These are phyloP conservation scores for Hafferia zeledoni DNA, from an alignment of 2,797 vertebrate genomes.

Conservation along the genomic window DNA sequence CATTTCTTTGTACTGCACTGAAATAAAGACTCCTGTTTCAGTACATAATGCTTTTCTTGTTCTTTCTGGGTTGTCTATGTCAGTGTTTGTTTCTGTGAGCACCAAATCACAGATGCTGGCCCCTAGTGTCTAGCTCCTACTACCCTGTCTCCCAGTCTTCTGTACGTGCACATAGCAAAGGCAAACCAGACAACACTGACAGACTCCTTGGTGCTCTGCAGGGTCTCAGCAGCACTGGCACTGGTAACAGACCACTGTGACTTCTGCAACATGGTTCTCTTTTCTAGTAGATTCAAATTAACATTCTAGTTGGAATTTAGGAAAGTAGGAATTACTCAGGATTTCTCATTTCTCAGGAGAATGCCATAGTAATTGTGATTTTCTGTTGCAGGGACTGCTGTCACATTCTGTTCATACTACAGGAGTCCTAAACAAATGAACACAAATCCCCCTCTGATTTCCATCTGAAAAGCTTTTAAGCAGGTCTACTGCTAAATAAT, in stretches of 20 bases:
- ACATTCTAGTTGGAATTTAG: background rate
- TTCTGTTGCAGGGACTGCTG: background rate
- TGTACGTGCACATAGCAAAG: fast-evolving
- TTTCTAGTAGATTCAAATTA: background rate
- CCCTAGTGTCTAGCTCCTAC: background rate
- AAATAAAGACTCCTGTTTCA: constrained; percentile 69
- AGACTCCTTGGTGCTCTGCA: fast-evolving
- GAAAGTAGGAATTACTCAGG: background rate
- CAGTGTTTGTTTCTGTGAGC: background rate
- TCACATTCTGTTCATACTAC: background rate
- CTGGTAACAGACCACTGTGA: background rate
- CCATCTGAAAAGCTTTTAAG: background rate
- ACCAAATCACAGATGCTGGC: background rate
- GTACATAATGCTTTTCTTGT: constrained; percentile 9
- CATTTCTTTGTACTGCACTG: constrained; percentile 68
- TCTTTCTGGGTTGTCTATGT: background rate
- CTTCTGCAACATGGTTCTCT: background rate
- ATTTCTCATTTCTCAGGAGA: background rate
- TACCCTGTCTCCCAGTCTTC: background rate
- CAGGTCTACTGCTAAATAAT: background rate
- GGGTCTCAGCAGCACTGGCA: background rate
- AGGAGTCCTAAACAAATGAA: background rate
- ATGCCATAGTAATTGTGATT: background rate
- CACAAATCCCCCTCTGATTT: background rate
- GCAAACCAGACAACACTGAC: background rate